phyloP scores from a whole-genome alignment of 2,113 vertebrate species.

The Nycticorax nycticorax region DNA sequence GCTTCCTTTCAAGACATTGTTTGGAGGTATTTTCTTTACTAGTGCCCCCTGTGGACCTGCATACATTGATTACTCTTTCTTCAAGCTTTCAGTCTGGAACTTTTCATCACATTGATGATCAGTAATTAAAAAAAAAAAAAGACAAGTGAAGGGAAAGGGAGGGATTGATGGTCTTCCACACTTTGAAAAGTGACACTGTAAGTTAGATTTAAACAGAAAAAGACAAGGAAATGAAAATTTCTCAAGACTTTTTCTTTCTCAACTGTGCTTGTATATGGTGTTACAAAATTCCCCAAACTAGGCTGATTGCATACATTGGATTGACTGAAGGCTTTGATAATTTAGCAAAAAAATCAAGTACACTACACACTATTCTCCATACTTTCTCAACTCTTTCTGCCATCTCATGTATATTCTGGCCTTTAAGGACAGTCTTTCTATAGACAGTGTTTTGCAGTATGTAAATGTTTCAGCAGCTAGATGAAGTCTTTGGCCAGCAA shows the following conservation, averaged over 20 bases:
- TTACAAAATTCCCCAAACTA: neutral
- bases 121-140: neutral
- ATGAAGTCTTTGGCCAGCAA: conserved; percentile 35
- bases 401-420: conserved; percentile 20
- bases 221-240: neutral
- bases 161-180: neutral
- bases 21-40: neutral
- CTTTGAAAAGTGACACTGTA: neutral
- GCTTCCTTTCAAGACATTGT: neutral
- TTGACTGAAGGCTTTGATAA: conserved; percentile 7
- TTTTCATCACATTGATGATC: neutral
- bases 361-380: neutral
- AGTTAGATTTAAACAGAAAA: neutral
- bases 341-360: neutral
- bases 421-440: conserved; percentile 29
- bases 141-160: neutral
- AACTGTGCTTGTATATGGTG: neutral
- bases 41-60: neutral
- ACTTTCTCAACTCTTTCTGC: conserved; percentile 3
- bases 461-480: conserved; percentile 61
- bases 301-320: neutral
- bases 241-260: neutral
- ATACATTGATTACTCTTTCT: neutral
- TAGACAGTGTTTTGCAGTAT: conserved; percentile 22
- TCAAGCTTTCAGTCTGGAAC: neutral